phyloP scores from a whole-genome alignment of 1,140 invertebrate genomes.

The Pogonus chalceus region DNA sequence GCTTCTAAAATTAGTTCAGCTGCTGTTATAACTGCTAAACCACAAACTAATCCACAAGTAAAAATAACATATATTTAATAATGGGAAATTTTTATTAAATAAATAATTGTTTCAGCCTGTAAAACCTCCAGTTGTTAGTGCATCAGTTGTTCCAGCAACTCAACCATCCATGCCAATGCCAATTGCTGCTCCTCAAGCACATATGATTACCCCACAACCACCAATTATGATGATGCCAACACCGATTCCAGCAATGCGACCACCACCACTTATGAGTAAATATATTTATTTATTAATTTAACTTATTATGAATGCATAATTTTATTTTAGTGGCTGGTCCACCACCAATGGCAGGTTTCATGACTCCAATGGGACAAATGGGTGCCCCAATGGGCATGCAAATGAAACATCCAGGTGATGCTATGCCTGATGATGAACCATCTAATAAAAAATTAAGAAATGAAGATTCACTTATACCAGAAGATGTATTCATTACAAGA shows the following conservation, averaged over 20 bases:
- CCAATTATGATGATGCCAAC: conserved; percentile 54
- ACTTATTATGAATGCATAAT: conserved; percentile 7
- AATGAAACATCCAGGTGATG: conserved; percentile 40
- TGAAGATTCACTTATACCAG: conserved; percentile 86
- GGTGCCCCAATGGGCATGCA: conserved; percentile 34
- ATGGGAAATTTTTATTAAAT: conserved; percentile 1
- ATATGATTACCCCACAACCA: conserved; percentile 43
- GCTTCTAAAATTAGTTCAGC: conserved; percentile 34
- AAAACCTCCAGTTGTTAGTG: conserved; percentile 35
- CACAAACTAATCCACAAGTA: conserved; percentile 32
- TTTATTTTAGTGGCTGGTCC: conserved; percentile 33
- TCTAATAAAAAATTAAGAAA: conserved; percentile 79
- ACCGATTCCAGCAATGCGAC: conserved; percentile 52
- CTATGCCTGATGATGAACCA: conserved; percentile 67
- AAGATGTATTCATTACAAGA: conserved; percentile 67
- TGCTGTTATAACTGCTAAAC: conserved; percentile 38
- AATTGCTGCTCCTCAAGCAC: conserved; percentile 36
- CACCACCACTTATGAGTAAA: conserved; percentile 51
- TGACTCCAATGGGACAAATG: conserved; percentile 36
- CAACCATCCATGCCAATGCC: conserved; percentile 44
- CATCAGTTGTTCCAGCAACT: conserved; percentile 34
- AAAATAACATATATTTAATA: background rate
- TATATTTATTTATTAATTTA: conserved; percentile 9
- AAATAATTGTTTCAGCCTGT: no score
- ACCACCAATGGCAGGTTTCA: conserved; percentile 39